Evolutionary conservation across 2,797 vertebrate species (phyloP), one percentile per base, ranked within the genome.

Genomic region (Malacoctenus gilli): DNA sequence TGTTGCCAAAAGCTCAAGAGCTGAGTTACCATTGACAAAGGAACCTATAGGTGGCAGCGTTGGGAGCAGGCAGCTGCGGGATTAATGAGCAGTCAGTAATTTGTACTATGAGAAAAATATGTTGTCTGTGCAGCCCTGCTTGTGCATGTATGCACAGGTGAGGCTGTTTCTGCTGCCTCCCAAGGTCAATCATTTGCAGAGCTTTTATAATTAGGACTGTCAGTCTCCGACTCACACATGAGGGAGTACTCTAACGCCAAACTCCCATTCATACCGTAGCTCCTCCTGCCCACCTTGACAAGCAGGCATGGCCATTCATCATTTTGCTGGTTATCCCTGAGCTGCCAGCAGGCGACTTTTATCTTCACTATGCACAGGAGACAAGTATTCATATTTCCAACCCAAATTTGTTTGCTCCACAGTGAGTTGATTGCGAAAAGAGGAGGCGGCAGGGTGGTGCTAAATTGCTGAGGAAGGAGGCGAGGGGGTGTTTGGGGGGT

Each of bases 201-300:
- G 78, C 56, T 51, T 61, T 47, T 43, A 51, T 77, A 80, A 85
- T 87, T 84, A 78, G 62, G 65, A 21, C 42, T 79, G 78, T 80
- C 80, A 75, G 49, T 75, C 82, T 63, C 68, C 51, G 75, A 75
- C 76, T 69, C 32, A 6, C 39, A 42, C 55, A 44, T 72, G 75
- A 72, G 62, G 40, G 53, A 71, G 53, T 52, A 61, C 53, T 70
- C 53, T 21, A 46, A 56, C 41, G 32, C 55, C 65, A 58, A 53
- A 57, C 70, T 83, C 70, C 59, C 80, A 79, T 87, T 85, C 82
- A 75, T 72, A 43, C 59, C 7, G 56, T 40, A 53, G 78, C 78
- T 53, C 74, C 76, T 74, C 75, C 79, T 74, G 75, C 68, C 82
- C 72, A 83, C 83, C 82, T 85, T 87, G 79, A 87, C 84, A 75